Evolutionary conservation across 1,140 invertebrate genomes (phyloP).

Genomic region (Leptinotarsa lineolata): DNA sequence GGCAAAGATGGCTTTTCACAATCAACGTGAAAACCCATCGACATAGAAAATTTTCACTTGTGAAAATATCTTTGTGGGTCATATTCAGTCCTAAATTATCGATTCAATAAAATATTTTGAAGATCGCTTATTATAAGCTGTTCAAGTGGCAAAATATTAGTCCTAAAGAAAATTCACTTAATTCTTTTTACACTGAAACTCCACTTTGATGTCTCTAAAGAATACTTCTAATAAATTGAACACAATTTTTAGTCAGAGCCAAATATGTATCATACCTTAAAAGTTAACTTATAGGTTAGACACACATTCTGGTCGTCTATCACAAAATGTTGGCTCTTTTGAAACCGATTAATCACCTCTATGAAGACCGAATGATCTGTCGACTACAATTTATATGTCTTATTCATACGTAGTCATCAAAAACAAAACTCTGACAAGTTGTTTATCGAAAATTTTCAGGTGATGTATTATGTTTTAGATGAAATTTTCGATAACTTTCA

Average conservation of each 20-base stretch:
- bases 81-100: constrained; percentile 1
- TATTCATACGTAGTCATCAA: no score
- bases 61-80: constrained; percentile 3
- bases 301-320: constrained; percentile 14
- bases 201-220: not conserved
- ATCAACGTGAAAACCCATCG: not conserved
- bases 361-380: no score
- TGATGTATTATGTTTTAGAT: no score
- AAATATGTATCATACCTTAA: not conserved
- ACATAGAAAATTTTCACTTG: constrained; percentile 2
- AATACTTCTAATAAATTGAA: constrained; percentile 10
- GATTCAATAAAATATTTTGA: not conserved
- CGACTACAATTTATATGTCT: no score
- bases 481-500: no score
- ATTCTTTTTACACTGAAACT: not conserved
- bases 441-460: no score
- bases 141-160: not conserved
- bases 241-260: constrained; percentile 14
- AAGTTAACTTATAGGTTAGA: not conserved
- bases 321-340: constrained; percentile 18
- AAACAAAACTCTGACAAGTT: no score
- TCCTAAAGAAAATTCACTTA: not conserved
- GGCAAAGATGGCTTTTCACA: not conserved
- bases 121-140: not conserved
- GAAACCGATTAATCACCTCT: not conserved